Evolutionary conservation across 1,140 invertebrate species (phyloP).

Genomic region (Drepana arcuata): DNA sequence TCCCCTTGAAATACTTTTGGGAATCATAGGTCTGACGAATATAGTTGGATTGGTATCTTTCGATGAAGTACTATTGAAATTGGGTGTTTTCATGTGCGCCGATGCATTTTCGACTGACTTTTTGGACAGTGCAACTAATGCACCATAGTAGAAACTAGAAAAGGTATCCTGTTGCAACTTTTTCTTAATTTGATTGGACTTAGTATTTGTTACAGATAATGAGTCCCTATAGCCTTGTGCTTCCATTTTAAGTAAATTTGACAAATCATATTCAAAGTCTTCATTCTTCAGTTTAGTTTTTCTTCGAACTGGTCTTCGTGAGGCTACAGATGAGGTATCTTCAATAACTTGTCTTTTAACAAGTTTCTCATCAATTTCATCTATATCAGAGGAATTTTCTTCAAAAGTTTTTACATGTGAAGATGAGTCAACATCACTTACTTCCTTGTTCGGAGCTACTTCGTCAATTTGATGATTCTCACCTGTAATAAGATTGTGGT

Average conservation of each 20-base stretch:
- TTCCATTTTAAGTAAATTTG: constrained; percentile 71
- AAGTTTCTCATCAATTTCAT: constrained; percentile 46
- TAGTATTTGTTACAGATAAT: constrained; percentile 20
- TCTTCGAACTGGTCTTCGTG: constrained; percentile 74
- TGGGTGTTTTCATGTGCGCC: constrained; percentile 48
- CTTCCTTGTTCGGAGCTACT: background rate
- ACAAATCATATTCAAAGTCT: constrained; percentile 80
- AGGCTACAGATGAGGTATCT: constrained; percentile 24
- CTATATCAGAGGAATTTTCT: constrained; percentile 64
- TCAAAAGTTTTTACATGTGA: constrained; percentile 42
- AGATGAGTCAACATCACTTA: constrained; percentile 24
- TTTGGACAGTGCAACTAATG: constrained; percentile 38
- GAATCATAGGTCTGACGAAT: constrained; percentile 45
- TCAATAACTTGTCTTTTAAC: constrained; percentile 22
- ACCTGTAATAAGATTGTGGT: too few species aligned
- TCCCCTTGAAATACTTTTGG: constrained; percentile 30
- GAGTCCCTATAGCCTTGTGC: constrained; percentile 57
- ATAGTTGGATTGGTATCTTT: constrained; percentile 29
- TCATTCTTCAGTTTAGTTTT: constrained; percentile 76
- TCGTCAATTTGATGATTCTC: too few species aligned
- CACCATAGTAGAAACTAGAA: constrained; percentile 40
- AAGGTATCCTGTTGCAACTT: constrained; percentile 31
- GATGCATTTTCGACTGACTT: constrained; percentile 38
- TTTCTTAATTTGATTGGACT: constrained; percentile 38
- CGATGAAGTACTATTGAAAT: constrained; percentile 26